Conservation (phyloP, 2,113 vertebrate species). For the Myxocyprinus asiaticus region DNA sequence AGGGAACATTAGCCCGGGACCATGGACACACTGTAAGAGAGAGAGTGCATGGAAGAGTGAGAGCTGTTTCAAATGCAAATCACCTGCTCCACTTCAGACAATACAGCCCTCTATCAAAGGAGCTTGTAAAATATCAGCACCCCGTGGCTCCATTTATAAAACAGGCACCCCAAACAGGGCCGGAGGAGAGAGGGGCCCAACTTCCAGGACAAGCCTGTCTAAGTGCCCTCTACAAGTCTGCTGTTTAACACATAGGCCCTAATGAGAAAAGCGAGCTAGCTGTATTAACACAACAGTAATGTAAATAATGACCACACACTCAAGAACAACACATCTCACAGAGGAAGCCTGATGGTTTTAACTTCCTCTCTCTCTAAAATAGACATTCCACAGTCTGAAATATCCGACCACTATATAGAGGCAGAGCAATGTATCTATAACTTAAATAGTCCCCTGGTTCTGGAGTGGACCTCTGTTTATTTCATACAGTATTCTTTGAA, state of each 20-base stretch:
- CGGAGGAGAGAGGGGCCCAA: neutral
- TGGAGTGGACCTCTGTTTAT: neutral
- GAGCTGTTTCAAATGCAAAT: constrained; percentile 79
- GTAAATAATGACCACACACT: constrained; percentile 22
- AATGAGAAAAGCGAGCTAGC: constrained; percentile 36
- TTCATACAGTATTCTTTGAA: neutral
- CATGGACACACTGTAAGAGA: constrained; percentile 57
- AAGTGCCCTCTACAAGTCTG: neutral
- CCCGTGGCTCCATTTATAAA: constrained; percentile 69
- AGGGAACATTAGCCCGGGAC: constrained; percentile 73
- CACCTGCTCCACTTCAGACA: constrained; percentile 59
- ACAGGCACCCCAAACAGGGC: constrained; percentile 13
- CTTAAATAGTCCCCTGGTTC: neutral
- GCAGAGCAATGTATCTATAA: neutral
- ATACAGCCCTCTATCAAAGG: constrained; percentile 67
- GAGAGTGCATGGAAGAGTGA: constrained; percentile 31
- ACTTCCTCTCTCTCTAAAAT: neutral
- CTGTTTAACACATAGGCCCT: constrained; percentile 27
- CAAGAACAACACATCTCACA: neutral
- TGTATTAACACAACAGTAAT: constrained; percentile 17
- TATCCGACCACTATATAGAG: neutral
- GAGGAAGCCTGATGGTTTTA: neutral
- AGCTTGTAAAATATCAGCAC: constrained; percentile 72
- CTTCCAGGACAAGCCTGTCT: constrained; percentile 19
- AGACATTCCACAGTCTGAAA: neutral